These are phyloP conservation scores for Polypedilum vanderplanki DNA, from an alignment of 1,140 invertebrate genomes.

Conservation along the genomic window DNA sequence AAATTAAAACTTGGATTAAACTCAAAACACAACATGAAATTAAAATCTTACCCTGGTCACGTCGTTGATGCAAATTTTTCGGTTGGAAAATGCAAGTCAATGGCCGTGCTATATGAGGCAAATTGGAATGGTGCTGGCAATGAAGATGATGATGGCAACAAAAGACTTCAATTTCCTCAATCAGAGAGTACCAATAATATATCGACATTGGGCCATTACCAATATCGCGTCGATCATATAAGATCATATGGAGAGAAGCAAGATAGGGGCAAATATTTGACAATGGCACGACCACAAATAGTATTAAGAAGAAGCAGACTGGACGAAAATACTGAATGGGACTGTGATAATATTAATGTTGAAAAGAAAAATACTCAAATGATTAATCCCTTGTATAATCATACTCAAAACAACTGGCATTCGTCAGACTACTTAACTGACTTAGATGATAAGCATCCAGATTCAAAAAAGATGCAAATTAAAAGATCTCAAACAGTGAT, in stretches of 20 bases:
- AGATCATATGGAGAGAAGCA: conserved; percentile 39
- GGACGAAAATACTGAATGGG: conserved; percentile 43
- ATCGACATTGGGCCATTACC: conserved; percentile 53
- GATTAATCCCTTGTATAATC: not conserved
- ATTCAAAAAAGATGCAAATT: not conserved
- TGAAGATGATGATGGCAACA: conserved; percentile 32
- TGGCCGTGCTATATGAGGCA: conserved; percentile 72
- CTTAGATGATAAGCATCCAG: not conserved
- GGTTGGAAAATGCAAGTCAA: conserved; percentile 54
- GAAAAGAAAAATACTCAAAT: conserved; percentile 31
- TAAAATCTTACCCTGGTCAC: conserved; percentile 72
- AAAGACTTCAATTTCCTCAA: conserved; percentile 34
- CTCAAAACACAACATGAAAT: conserved; percentile 55
- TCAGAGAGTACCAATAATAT: conserved; percentile 45
- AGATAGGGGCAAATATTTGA: conserved; percentile 51
- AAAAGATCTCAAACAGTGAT: conserved; percentile 30
- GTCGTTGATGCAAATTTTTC: conserved; percentile 55
- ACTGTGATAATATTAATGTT: conserved; percentile 45
- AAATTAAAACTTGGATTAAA: too few relatives aligned
- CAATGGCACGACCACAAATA: conserved; percentile 49
- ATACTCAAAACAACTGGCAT: not conserved
- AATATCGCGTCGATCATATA: conserved; percentile 52
- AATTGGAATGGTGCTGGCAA: conserved; percentile 64
- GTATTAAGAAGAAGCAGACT: conserved; percentile 46
- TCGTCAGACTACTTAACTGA: conserved; percentile 34